Base-by-base conservation (phyloP, 1,140 invertebrate genomes). In the Neodiprion fabricii region DNA sequence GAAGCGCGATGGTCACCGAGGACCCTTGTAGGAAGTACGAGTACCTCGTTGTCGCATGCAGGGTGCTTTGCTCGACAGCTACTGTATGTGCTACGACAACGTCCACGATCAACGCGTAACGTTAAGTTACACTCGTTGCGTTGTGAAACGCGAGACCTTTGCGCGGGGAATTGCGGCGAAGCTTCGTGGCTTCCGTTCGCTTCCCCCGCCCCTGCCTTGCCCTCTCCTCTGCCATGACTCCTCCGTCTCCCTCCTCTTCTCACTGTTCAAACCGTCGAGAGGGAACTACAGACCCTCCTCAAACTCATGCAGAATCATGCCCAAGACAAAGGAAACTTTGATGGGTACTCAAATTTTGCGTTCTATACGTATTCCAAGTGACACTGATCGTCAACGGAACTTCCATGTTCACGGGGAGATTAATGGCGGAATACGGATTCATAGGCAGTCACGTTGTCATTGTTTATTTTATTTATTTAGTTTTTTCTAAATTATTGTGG, bases 121-220 rank as follows among this genome's bases (percentile, higher is more conserved):
- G 5, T 40, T 40, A 61, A 61, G 53, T 61, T 61, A 61, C 53
- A 61, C 53, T 61, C 53, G 28, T 40, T 40, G 28, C 28, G 28
- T 40, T 61, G 53, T 61, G 53, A 61, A 61, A 61, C 53, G 53
- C 53, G 53, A 61, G 53, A 61, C 53, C 53, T 61, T 61, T 17
- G n/a, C 53, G 11, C 11, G 53, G 53, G 53, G n/a, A 61, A 40
- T 5, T 40, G 28, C 28, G 28, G 11, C 11, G 9, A 12, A 61
- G 5, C n/a, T 61, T 17, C 11, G 53, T 61, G 53, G 53, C 53
- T 61, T 61, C 53, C 53, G 53, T 61, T 61, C 53, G 53, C n/a
- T 14, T 61, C 11, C 53, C 8, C 53, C 8, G 11, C 53, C n/a
- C 53, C 53, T 14, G 4, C 53, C 9, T 61, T 17, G 5, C 8